These are phyloP conservation scores for Macrobrachium nipponense DNA, from an alignment of 1,140 invertebrate species.

Conservation along the genomic window DNA sequence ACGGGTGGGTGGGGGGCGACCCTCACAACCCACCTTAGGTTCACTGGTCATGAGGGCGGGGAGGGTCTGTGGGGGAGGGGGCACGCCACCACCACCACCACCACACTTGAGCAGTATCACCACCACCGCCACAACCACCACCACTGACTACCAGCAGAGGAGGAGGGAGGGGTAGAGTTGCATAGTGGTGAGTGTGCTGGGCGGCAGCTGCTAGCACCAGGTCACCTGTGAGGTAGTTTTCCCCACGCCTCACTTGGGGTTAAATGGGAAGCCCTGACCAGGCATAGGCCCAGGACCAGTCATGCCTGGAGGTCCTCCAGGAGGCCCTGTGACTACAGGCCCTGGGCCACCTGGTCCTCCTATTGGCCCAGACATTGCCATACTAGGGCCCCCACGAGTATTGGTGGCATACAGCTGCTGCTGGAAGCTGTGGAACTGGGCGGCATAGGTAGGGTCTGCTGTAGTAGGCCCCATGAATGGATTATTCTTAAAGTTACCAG, in stretches of 20 bases:
- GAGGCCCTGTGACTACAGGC: constrained; percentile 56
- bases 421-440: constrained; percentile 95
- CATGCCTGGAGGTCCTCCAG: constrained; percentile 54
- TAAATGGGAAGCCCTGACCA: constrained; percentile 63
- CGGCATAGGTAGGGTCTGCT: constrained; percentile 90
- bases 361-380: constrained; percentile 62
- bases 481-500: constrained; percentile 79
- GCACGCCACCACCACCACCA: constrained; percentile 52
- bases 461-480: constrained; percentile 83
- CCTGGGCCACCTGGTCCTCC: constrained; percentile 50
- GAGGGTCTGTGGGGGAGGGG: constrained; percentile 25
- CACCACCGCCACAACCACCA: constrained; percentile 55
- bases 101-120: constrained; percentile 58
- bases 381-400: constrained; percentile 69
- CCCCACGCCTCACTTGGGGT: constrained; percentile 59
- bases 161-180: constrained; percentile 46
- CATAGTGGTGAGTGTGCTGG: constrained; percentile 61
- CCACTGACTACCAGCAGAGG: constrained; percentile 28
- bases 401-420: constrained; percentile 93
- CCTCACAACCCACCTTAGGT: constrained; percentile 32
- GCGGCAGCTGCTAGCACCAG: constrained; percentile 60
- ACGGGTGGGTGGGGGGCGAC: constrained; percentile 48
- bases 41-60: constrained; percentile 23
- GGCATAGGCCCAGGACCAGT: constrained; percentile 62
- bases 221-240: constrained; percentile 62